Evolutionary conservation across 2,797 vertebrate genomes (phyloP), one percentile per base, ranked within the genome.

Genomic region (Thalassophryne amazonica): DNA sequence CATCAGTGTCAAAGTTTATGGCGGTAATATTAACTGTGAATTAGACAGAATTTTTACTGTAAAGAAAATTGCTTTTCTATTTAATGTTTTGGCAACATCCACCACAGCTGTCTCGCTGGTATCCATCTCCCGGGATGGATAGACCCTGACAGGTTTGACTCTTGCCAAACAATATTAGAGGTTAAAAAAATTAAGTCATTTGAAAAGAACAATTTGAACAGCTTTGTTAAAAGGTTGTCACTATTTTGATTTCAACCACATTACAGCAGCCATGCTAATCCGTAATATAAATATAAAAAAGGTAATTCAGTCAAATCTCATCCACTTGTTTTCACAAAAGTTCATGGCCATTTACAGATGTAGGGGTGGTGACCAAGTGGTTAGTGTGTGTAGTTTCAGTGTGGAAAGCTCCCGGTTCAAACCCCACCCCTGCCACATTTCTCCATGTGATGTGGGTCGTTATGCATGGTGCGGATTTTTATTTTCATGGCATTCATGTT

Each of bases 51-150:
- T 42, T 72, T 80, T 64, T 68, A 47, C 36, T 50, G 73, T 47
- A 70, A 76, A 62, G 47, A 48, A 73, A 81, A 78, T 64, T 54
- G 72, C 69, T 73, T 68, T 60, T 55, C 52, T 55, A 60, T 79
- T 71, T 60, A 13, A 35, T 23, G 48, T 59, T 49, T 76, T 80
- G 64, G 61, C 61, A 72, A 45, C 53, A 31, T 33, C 24, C 17
- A 33, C 24, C 49, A 66, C 21, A 41, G 42, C 51, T 37, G 35
- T 62, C 47, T 53, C 37, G 14, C 13, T 47, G 19, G 51, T 50
- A 45, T 55, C 64, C 40, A 58, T 71, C 58, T 60, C 32, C 27
- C n/a, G 15, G 30, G 39, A 65, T 60, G 46, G 56, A 60, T 45
- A 36, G 30, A 34, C 46, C 69, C 30, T 70, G 75, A 52, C 53